A percentile compares a stretch with the other conserved stretches of the same genome.
Evolutionary conservation across 1,140 invertebrate species (phyloP).

Genomic region (Batillaria attramentaria): DNA sequence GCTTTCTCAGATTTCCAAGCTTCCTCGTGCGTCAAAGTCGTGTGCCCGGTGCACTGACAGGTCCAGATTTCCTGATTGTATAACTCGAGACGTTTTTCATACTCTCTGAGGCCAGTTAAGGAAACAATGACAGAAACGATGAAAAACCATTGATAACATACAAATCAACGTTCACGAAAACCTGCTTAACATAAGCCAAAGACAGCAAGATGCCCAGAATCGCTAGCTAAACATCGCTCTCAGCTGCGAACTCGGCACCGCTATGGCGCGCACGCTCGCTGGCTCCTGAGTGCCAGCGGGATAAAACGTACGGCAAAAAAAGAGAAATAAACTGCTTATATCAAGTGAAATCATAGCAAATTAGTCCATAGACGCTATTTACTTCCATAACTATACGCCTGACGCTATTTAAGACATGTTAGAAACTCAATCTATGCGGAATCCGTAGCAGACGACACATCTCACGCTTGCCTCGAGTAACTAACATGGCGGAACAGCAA

Average conservation of each 20-base stretch:
- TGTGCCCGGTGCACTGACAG: conserved; percentile 72
- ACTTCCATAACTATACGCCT: too few species aligned
- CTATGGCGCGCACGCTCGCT: too few species aligned
- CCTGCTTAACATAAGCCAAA: too few species aligned
- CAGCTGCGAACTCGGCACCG: too few species aligned
- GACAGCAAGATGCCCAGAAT: too few species aligned
- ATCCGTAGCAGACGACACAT: conserved; percentile 36
- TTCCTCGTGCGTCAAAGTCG: conserved; percentile 72
- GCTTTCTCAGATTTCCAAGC: conserved; percentile 72
- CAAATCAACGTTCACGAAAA: not conserved
- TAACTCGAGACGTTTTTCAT: conserved; percentile 61
- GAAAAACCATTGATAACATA: not conserved
- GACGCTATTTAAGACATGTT: not conserved
- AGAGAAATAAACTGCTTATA: too few species aligned
- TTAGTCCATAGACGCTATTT: too few species aligned
- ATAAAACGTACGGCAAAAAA: too few species aligned
- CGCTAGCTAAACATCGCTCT: too few species aligned
- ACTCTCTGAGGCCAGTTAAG: conserved; percentile 66
- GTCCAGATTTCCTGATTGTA: conserved; percentile 72
- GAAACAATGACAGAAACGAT: conserved; percentile 21
- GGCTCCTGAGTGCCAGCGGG: too few species aligned
- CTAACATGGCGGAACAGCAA: conserved; percentile 35
- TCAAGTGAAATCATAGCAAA: too few species aligned
- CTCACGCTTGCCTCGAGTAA: not conserved
- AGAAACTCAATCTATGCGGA: not conserved